phyloP scores from a whole-genome alignment of 2,797 vertebrate species.

The Zalophus californianus region DNA sequence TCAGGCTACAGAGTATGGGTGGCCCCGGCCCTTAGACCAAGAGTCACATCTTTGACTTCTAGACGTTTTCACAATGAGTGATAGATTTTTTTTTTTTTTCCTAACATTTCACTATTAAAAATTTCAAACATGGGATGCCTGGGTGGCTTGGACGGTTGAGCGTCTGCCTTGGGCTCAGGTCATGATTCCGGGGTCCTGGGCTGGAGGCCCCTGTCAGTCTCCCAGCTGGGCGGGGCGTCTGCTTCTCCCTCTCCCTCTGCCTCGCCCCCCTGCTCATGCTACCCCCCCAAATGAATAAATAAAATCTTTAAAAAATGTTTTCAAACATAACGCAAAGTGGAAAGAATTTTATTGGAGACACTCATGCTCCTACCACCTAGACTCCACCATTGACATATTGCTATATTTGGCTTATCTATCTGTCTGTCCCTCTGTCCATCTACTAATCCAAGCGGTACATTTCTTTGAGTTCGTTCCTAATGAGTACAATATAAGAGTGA shows the following conservation, averaged over 20 bases:
- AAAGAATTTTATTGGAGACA: not conserved
- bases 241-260: no score
- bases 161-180: no score
- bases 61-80: constrained; percentile 10
- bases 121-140: not conserved
- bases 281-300: not conserved
- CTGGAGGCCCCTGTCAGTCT: no score
- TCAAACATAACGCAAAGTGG: not conserved
- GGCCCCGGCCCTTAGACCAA: not conserved
- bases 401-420: not conserved
- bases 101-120: constrained; percentile 25
- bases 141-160: no score
- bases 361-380: not conserved
- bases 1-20: not conserved
- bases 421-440: not conserved
- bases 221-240: no score
- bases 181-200: no score
- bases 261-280: no score
- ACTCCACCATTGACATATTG: not conserved
- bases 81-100: not conserved
- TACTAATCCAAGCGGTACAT: not conserved
- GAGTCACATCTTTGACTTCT: not conserved
- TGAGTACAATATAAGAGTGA: not conserved
- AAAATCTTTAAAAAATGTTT: not conserved
- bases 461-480: not conserved